phyloP scores from a whole-genome alignment of 2,113 vertebrate species.

The Heteronetta atricapilla region DNA sequence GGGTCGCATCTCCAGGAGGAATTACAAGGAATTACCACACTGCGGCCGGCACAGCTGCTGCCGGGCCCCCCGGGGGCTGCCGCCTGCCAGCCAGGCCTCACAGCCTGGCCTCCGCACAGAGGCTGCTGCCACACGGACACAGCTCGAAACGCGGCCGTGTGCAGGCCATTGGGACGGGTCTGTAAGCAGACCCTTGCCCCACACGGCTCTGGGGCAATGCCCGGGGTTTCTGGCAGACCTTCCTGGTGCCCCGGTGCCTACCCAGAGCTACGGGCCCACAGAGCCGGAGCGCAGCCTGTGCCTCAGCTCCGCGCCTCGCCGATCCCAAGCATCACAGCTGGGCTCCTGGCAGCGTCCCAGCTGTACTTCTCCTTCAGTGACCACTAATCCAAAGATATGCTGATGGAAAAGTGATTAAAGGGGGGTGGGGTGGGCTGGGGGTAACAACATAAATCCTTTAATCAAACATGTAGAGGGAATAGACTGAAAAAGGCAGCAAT shows the following conservation, averaged over 20 bases:
- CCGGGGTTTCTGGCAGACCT: rapidly evolving
- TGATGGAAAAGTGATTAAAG: neutral
- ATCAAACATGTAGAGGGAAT: rapidly evolving
- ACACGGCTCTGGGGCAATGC: rapidly evolving
- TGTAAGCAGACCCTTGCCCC: rapidly evolving
- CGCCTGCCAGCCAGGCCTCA: rapidly evolving
- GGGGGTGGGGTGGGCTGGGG: no score
- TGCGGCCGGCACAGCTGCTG: neutral
- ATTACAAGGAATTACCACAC: rapidly evolving
- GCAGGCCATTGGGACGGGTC: neutral
- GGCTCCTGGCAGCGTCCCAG: neutral
- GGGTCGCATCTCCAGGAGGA: rapidly evolving
- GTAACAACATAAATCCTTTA: neutral
- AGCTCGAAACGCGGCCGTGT: rapidly evolving
- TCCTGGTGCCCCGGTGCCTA: neutral
- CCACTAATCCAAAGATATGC: rapidly evolving
- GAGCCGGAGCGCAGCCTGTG: neutral
- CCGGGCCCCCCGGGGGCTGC: rapidly evolving
- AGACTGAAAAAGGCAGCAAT: neutral
- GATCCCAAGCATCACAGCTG: neutral
- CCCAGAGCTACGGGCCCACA: rapidly evolving
- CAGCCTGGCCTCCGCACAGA: neutral
- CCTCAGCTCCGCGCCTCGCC: rapidly evolving
- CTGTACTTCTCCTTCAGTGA: neutral
- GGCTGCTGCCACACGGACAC: neutral